phyloP scores from a whole-genome alignment of 2,797 vertebrate species.

The Anomalospiza imberbis region DNA sequence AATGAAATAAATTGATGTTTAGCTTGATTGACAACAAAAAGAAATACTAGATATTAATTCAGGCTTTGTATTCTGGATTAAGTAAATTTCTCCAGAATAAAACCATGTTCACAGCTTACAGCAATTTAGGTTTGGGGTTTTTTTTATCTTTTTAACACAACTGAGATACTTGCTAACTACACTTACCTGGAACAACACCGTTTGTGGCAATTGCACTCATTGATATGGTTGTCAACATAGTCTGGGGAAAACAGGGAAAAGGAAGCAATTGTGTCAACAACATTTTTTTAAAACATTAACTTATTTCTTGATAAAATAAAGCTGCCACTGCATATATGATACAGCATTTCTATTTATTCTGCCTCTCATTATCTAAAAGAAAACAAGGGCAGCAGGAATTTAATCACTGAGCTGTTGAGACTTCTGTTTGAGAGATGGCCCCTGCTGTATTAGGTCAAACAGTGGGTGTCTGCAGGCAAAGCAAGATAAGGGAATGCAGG shows the following conservation, averaged over 20 bases:
- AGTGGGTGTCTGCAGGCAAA: background rate
- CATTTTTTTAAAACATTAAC: background rate
- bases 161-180: background rate
- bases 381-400: conserved; percentile 1
- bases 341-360: background rate
- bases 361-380: background rate
- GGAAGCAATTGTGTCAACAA: background rate
- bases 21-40: background rate
- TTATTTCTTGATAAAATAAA: background rate
- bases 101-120: background rate
- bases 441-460: background rate
- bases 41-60: background rate
- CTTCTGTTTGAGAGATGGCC: background rate
- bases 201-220: conserved; percentile 99
- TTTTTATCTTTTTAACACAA: background rate
- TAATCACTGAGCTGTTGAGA: background rate
- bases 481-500: background rate
- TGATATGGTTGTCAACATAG: conserved; percentile 97
- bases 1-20: background rate
- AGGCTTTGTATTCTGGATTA: background rate
- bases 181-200: conserved; percentile 94
- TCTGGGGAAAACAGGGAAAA: conserved; percentile 76
- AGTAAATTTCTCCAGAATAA: background rate
- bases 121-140: background rate
- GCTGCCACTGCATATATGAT: background rate